Evolutionary conservation across 2,888 invertebrate genomes (phyloP).

Genomic region (Drosophila putrida): DNA sequence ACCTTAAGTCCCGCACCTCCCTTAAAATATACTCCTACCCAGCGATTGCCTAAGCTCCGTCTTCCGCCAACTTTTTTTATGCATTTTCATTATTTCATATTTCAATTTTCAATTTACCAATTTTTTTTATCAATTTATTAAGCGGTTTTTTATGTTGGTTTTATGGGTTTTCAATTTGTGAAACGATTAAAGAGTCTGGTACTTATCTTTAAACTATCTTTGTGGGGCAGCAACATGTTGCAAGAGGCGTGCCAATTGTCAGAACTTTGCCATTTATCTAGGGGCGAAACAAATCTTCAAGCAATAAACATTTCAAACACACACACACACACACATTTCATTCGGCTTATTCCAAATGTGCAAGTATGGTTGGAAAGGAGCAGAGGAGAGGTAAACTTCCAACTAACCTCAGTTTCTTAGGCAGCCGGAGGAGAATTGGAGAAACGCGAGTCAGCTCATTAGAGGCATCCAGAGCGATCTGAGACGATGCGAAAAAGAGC

Average conservation of each 20-base stretch:
- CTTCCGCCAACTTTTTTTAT: slow-evolving; percentile 44
- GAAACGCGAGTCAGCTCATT: too few relatives aligned
- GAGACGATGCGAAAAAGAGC: too few relatives aligned
- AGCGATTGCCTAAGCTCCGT: slow-evolving; percentile 30
- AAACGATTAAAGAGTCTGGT: background rate
- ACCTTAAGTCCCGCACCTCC: slow-evolving; percentile 33
- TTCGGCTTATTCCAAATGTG: too few relatives aligned
- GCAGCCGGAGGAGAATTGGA: too few relatives aligned
- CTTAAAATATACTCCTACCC: background rate
- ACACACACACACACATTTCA: slow-evolving; percentile 29
- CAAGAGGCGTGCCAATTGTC: slow-evolving; percentile 9
- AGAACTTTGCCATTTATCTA: slow-evolving; percentile 20
- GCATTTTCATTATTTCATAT: slow-evolving; percentile 70
- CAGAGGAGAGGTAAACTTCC: too few relatives aligned
- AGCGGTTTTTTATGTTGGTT: slow-evolving; percentile 34
- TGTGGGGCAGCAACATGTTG: slow-evolving; percentile 34
- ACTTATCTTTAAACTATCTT: slow-evolving; percentile 13
- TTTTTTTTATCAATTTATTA: slow-evolving; percentile 59
- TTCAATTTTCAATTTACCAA: slow-evolving; percentile 64
- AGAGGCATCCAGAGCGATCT: too few relatives aligned
- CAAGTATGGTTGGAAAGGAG: too few relatives aligned
- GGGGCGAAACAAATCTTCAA: slow-evolving; percentile 57
- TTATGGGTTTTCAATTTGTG: slow-evolving; percentile 11
- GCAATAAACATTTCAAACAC: slow-evolving; percentile 46
- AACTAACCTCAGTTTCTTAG: too few relatives aligned